phyloP scores from a whole-genome alignment of 2,888 invertebrate species.

The Chymomyza amoena region DNA sequence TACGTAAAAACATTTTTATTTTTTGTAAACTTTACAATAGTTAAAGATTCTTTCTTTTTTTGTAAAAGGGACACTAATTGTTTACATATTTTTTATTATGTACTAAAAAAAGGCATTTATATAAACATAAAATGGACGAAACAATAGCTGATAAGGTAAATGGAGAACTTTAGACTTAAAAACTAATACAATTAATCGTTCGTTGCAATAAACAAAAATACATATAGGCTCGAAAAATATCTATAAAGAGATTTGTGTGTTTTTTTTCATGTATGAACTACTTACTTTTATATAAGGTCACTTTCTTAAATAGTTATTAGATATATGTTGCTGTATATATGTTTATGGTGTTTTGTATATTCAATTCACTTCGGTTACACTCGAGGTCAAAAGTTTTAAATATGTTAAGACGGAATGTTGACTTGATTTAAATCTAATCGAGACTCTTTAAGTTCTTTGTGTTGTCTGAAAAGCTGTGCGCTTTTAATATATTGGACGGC shows the following conservation, averaged over 20 bases:
- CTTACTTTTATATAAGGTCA: constrained; percentile 67
- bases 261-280: constrained; percentile 39
- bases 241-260: constrained; percentile 34
- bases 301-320: constrained; percentile 45
- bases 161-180: constrained; percentile 33
- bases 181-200: constrained; percentile 35
- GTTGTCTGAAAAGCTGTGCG: constrained; percentile 56
- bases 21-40: constrained; percentile 30
- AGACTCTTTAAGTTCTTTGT: constrained; percentile 50
- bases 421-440: constrained; percentile 40
- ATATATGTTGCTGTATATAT: constrained; percentile 10
- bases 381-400: constrained; percentile 26
- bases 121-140: constrained; percentile 29
- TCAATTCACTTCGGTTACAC: constrained; percentile 52
- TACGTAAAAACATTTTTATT: constrained; percentile 17
- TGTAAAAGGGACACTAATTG: constrained; percentile 44
- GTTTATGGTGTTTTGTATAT: constrained; percentile 21
- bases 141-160: constrained; percentile 36
- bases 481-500: constrained; percentile 46
- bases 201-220: constrained; percentile 35
- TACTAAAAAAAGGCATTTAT: constrained; percentile 17
- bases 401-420: constrained; percentile 58
- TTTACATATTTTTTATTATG: constrained; percentile 30
- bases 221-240: constrained; percentile 38
- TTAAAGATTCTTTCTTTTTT: constrained; percentile 22